These are phyloP conservation scores for Dendroctonus valens DNA, from an alignment of 1,140 invertebrate species.

Conservation along the genomic window DNA sequence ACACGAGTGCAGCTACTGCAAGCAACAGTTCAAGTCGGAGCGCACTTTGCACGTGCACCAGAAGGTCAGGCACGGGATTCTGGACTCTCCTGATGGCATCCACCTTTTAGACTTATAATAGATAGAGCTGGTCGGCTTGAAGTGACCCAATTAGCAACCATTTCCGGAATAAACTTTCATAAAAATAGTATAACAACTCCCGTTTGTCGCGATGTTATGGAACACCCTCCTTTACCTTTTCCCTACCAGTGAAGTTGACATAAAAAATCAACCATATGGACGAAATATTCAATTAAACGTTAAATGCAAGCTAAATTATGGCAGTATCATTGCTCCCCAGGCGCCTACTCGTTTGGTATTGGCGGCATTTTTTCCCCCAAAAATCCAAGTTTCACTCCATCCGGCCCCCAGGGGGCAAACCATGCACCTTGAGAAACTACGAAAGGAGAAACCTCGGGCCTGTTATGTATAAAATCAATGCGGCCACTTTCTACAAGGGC, in stretches of 20 bases:
- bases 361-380: not conserved
- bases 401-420: no score
- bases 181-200: no score
- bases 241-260: no score
- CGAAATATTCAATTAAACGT: no score
- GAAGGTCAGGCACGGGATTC: conserved; percentile 45
- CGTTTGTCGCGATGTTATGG: no score
- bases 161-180: no score
- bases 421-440: not conserved
- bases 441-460: not conserved
- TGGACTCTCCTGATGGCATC: conserved; percentile 33
- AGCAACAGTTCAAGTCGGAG: conserved; percentile 58
- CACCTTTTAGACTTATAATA: conserved; percentile 16
- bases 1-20: conserved; percentile 59
- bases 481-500: conserved; percentile 17
- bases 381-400: no score
- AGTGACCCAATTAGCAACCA: no score
- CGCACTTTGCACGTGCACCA: conserved; percentile 61
- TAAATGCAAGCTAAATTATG: not conserved
- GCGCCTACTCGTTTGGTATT: not conserved
- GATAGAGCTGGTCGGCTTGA: conserved; percentile 3
- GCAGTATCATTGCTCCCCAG: not conserved
- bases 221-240: no score
- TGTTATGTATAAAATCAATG: conserved; percentile 13
- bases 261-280: no score